A percentile compares a stretch with the other conserved stretches of the same genome.
These are phyloP conservation scores for Rhabdomys dilectus DNA, from an alignment of 2,113 vertebrate genomes.

Conservation along the genomic window DNA sequence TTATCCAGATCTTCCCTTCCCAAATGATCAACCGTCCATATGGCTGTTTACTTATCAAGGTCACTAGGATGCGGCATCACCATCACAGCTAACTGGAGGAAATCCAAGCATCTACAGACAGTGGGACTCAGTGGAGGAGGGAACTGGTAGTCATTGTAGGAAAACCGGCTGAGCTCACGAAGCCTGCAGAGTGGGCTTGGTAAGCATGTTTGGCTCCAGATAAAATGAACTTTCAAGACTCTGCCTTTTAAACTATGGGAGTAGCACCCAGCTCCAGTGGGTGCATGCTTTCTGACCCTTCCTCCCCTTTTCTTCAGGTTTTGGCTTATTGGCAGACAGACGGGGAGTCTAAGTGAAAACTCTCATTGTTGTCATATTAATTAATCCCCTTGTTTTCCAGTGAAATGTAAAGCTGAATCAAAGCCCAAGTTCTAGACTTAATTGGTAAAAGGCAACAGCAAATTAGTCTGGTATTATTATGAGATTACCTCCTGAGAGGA, in stretches of 20 bases:
- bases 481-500: background rate
- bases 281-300: conserved; percentile 9
- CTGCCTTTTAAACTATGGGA: conserved; percentile 18
- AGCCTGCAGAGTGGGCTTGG: background rate
- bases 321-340: conserved; percentile 31
- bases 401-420: background rate
- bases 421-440: conserved; percentile 20
- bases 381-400: conserved; percentile 25
- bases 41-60: conserved; percentile 71
- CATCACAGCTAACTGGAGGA: conserved; percentile 44
- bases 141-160: background rate
- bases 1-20: conserved; percentile 42
- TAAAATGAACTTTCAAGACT: background rate
- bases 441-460: background rate
- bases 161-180: background rate
- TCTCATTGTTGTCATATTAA: conserved; percentile 35
- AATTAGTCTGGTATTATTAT: background rate
- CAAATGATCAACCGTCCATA: conserved; percentile 60
- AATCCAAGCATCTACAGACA: conserved; percentile 47
- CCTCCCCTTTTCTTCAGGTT: conserved; percentile 17
- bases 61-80: conserved; percentile 25
- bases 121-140: background rate
- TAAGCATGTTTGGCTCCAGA: background rate
- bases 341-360: conserved; percentile 48
- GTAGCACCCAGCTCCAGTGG: background rate